A percentile compares a stretch with the other conserved stretches of the same genome.
Conservation (phyloP, 2,797 vertebrate species). For the Cephalopachus bancanus region DNA sequence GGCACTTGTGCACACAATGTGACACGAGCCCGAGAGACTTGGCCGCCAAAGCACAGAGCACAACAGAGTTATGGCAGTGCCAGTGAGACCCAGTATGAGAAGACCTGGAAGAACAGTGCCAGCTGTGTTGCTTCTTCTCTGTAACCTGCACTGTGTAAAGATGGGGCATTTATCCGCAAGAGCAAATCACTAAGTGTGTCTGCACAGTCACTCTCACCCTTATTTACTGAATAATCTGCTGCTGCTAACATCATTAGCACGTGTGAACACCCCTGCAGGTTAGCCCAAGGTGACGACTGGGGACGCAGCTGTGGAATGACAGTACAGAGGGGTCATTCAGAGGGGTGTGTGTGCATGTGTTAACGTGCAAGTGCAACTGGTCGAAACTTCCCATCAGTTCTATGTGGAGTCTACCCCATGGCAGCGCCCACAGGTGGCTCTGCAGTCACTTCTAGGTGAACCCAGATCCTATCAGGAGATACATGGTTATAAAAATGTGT, state of each 20-base stretch:
- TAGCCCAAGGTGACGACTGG: neutral
- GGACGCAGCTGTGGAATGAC: neutral
- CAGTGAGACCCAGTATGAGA: too few species aligned
- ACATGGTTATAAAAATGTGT: neutral
- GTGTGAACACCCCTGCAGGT: neutral
- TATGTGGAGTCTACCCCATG: neutral
- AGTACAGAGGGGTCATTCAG: neutral
- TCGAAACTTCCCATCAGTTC: neutral
- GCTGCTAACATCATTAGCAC: neutral
- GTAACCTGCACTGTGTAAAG: neutral
- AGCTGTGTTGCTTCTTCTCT: neutral
- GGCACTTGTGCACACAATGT: neutral
- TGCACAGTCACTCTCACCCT: neutral
- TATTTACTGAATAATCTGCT: neutral
- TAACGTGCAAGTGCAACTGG: too few species aligned
- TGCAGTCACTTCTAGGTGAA: neutral
- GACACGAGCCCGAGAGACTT: too few species aligned
- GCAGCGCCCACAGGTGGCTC: neutral
- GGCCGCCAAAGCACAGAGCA: neutral
- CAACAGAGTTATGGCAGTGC: neutral
- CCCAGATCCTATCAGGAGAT: neutral
- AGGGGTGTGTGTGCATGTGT: fast-evolving
- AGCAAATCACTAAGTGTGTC: neutral
- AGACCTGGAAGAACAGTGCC: too few species aligned
- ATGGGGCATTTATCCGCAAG: neutral